Base-by-base conservation (phyloP, 1,140 invertebrate species). In the Calliopsis andreniformis region DNA sequence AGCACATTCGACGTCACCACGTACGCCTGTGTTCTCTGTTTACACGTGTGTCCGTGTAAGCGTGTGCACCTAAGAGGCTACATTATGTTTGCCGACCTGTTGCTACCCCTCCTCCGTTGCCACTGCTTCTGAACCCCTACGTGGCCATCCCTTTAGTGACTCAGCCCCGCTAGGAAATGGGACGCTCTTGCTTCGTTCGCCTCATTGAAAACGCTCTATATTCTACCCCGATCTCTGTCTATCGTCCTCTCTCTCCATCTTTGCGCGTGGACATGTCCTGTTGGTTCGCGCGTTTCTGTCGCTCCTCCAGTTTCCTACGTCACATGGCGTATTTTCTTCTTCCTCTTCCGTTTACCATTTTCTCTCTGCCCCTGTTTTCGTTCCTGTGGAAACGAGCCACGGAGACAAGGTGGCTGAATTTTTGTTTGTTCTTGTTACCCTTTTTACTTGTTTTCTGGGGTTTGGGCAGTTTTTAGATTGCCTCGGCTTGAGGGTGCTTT, bases 61-160 rank as follows among this genome's bases (percentile, higher is more conserved):
- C n/a, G 68, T 85, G 80, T 87, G 82, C 80, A 85, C 76, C 80
- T 89, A 87, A 87, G 86, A 86, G 82, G 87, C 79, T 86, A 85
- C 80, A 87, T 89, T 89, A 88, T 86, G 80, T 88, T 83, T 80
- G 73, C 79, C 87, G 89, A 91, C 89, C 89, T 91, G 89, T 91
- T 91, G 89, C 89, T 87, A 89, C 82, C 87, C 87, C 87, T 80
- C 76, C 84, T 67, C 63, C 77, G 62, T 71, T 77, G 78, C 70
- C 77, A 73, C 62, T 76, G 71, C 79, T 77, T 69, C 56, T 69
- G 71, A 80, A 55, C 76, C 72, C 70, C 78, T 72, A 59, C 61
- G 39, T 58, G 68, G 51, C 59, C 64, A 71, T 79, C 76, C 59
- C 76, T 78, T 78, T 68, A 42, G 61, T 80, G 68, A 84, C 68